Percentiles rank a stretch among this genome's conserved stretches.
Conservation (phyloP, 2,888 invertebrate species). For the Acanthococcus lagerstroemiae region DNA sequence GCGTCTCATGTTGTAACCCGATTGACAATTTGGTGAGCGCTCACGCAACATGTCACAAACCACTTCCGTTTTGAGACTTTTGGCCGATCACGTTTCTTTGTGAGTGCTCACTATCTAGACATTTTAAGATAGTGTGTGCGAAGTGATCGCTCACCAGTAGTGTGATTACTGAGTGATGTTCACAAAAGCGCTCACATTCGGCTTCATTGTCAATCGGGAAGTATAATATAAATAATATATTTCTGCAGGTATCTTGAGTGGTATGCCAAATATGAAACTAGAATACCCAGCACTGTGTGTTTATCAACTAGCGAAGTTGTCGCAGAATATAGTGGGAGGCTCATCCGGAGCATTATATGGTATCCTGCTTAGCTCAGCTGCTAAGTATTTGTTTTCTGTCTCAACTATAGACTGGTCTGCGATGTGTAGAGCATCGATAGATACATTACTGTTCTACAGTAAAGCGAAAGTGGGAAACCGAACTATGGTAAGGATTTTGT, state of each 20-base stretch:
- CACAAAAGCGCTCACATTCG: background rate
- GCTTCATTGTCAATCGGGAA: background rate
- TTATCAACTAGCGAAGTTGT: constrained; percentile 37
- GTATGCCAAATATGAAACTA: constrained; percentile 9
- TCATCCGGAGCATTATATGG: constrained; percentile 71
- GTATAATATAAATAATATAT: background rate
- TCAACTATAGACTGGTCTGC: constrained; percentile 44
- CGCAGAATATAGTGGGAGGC: constrained; percentile 65
- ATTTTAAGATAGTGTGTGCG: too few species aligned
- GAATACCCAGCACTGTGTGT: constrained; percentile 31
- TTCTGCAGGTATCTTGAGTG: background rate
- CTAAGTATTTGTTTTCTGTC: constrained; percentile 38
- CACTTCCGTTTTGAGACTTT: too few species aligned
- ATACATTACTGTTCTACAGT: constrained; percentile 57
- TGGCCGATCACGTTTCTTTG: too few species aligned
- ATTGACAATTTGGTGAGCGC: too few species aligned
- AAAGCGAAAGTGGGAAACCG: constrained; percentile 62
- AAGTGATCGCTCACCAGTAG: too few species aligned
- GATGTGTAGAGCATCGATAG: constrained; percentile 49
- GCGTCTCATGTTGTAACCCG: too few species aligned
- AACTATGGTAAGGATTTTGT: constrained; percentile 52
- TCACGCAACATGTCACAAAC: too few species aligned
- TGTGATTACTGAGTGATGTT: too few species aligned
- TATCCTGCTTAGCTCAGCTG: constrained; percentile 50
- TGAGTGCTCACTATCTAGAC: too few species aligned